phyloP scores from a whole-genome alignment of 2,113 vertebrate genomes.

The Pteruthius melanotis region DNA sequence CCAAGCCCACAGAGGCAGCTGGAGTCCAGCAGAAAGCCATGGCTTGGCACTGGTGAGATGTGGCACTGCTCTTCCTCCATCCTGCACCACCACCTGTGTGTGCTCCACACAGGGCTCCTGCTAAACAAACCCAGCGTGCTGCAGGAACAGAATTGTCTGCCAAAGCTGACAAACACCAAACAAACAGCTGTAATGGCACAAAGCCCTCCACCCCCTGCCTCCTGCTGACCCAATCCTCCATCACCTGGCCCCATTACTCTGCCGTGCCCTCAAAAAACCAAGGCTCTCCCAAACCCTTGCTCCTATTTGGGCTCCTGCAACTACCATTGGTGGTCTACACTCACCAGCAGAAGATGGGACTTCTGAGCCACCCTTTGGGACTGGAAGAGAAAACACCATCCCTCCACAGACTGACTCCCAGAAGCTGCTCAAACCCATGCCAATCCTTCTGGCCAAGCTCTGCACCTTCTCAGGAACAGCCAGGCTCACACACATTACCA shows the following conservation, averaged over 20 bases:
- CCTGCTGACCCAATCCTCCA: not conserved
- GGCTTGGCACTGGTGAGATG: accelerated
- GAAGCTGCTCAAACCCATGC: not conserved
- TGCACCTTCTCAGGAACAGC: not conserved
- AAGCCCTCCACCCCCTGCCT: not conserved
- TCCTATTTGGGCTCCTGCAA: not conserved
- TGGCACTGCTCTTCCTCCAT: not conserved
- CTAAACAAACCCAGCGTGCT: not conserved
- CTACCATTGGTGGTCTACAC: not conserved
- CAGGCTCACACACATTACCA: not conserved
- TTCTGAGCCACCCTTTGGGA: not conserved
- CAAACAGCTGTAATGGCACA: accelerated
- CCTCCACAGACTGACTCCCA: not conserved
- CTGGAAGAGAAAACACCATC: accelerated
- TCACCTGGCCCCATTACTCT: not conserved
- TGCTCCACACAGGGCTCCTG: not conserved
- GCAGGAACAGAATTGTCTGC: not conserved
- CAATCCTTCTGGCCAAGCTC: not conserved
- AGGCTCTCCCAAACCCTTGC: not conserved
- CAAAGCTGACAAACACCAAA: not conserved
- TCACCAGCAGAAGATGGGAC: not conserved
- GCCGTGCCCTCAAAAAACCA: not conserved
- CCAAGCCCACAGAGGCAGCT: not conserved
- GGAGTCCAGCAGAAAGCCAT: not conserved
- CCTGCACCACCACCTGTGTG: accelerated